Percentiles rank a stretch among this genome's conserved stretches.
These are phyloP conservation scores for Oppia nitens DNA, from an alignment of 1,140 invertebrate genomes.

Conservation along the genomic window DNA sequence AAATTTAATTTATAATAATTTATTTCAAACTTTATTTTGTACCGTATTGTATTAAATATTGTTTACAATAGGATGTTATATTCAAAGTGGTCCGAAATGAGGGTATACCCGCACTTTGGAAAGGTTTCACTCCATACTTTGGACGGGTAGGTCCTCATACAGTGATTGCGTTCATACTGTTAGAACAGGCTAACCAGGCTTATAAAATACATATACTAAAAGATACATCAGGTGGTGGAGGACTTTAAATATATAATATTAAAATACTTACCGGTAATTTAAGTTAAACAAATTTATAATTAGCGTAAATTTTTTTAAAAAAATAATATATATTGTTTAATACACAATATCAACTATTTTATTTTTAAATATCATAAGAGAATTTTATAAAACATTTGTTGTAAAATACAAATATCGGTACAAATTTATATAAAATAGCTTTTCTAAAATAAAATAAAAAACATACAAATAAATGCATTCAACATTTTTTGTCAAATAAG, in stretches of 20 bases:
- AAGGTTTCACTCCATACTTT: conserved; percentile 96
- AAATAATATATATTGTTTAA: no score
- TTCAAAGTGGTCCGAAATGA: conserved; percentile 65
- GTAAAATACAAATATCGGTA: no score
- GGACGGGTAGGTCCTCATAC: conserved; percentile 89
- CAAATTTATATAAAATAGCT: no score
- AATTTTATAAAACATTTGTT: no score
- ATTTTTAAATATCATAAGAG: no score
- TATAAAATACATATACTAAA: conserved; percentile 33
- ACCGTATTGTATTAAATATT: conserved; percentile 15
- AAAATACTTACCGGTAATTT: no score
- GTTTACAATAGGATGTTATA: conserved; percentile 50
- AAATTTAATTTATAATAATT: background rate
- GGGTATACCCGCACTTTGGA: conserved; percentile 91
- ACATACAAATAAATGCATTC: no score
- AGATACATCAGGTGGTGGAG: conserved; percentile 8
- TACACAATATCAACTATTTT: no score
- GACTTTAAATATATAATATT: conserved; percentile 6
- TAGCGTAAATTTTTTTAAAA: no score
- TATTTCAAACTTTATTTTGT: conserved; percentile 1
- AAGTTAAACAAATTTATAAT: no score
- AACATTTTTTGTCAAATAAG: no score
- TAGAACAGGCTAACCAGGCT: conserved; percentile 79
- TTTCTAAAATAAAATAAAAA: no score
- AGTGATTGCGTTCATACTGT: conserved; percentile 91